Percentiles rank a stretch among this genome's conserved stretches.
phyloP scores from a whole-genome alignment of 1,140 invertebrate species.

The Amyelois transitella region DNA sequence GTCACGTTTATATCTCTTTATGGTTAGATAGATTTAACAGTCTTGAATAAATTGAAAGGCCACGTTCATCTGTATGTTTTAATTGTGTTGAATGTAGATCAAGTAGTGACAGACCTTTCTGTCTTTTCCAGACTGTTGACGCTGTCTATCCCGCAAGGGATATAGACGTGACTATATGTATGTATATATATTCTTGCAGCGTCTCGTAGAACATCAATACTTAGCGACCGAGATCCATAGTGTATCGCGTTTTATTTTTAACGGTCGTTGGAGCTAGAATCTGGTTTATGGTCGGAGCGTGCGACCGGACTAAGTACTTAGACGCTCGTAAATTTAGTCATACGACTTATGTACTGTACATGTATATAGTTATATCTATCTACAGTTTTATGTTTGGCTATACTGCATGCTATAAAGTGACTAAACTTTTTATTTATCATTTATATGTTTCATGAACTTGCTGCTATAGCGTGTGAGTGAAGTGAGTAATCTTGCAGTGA shows the following conservation, averaged over 20 bases:
- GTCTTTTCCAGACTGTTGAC: too few species aligned
- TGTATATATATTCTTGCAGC: too few species aligned
- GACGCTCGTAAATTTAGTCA: slow-evolving; percentile 8
- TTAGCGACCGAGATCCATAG: background rate
- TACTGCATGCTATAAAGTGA: background rate
- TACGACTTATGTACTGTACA: background rate
- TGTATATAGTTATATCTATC: background rate
- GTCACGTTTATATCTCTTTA: too few species aligned
- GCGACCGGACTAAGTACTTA: slow-evolving; percentile 8
- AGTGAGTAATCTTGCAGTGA: too few species aligned
- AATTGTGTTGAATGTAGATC: too few species aligned
- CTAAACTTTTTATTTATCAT: background rate
- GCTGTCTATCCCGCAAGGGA: too few species aligned
- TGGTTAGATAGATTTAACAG: too few species aligned
- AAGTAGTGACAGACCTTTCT: too few species aligned
- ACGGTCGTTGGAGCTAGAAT: slow-evolving; percentile 2
- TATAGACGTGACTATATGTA: too few species aligned
- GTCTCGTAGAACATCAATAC: background rate
- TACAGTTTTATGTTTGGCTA: background rate
- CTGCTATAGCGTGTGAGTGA: too few species aligned
- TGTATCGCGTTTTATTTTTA: slow-evolving; percentile 8
- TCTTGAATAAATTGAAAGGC: too few species aligned
- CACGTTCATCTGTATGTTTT: too few species aligned
- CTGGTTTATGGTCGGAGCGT: slow-evolving; percentile 9
- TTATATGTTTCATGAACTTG: background rate